phyloP scores from a whole-genome alignment of 2,888 invertebrate genomes.

The Dryadula phaetusa region DNA sequence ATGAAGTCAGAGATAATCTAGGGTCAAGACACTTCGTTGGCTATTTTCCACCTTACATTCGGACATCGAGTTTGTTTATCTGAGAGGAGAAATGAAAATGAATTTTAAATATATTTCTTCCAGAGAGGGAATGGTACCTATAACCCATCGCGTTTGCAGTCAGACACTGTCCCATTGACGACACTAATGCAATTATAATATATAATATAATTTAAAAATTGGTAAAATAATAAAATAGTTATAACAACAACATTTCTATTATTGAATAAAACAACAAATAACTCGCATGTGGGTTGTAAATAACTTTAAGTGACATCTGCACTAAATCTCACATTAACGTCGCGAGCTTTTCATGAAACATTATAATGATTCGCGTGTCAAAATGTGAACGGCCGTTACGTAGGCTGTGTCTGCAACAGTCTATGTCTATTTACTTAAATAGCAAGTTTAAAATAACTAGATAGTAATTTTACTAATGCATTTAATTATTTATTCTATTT shows the following conservation, averaged over 20 bases:
- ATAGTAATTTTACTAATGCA: background rate
- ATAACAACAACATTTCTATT: background rate
- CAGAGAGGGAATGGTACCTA: no score
- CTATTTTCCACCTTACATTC: no score
- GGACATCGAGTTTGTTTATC: no score
- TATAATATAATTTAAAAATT: no score
- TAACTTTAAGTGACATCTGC: slow-evolving; percentile 8
- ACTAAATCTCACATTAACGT: slow-evolving; percentile 16
- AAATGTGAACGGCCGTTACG: background rate
- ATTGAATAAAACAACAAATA: background rate
- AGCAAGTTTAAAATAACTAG: background rate
- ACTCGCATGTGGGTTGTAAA: background rate
- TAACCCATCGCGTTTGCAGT: no score
- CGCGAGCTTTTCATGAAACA: background rate
- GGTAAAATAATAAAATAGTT: no score
- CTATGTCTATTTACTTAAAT: background rate
- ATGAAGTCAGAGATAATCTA: no score
- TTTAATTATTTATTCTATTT: background rate
- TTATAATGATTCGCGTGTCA: slow-evolving; percentile 3
- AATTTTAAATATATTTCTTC: no score
- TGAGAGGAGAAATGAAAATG: no score
- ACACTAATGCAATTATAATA: no score
- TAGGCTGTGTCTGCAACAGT: background rate
- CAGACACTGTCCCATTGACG: no score
- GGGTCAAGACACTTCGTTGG: no score